Percentiles rank a stretch among this genome's conserved stretches.
These are phyloP conservation scores for Seira musarum DNA, from an alignment of 2,888 invertebrate genomes.

Conservation along the genomic window DNA sequence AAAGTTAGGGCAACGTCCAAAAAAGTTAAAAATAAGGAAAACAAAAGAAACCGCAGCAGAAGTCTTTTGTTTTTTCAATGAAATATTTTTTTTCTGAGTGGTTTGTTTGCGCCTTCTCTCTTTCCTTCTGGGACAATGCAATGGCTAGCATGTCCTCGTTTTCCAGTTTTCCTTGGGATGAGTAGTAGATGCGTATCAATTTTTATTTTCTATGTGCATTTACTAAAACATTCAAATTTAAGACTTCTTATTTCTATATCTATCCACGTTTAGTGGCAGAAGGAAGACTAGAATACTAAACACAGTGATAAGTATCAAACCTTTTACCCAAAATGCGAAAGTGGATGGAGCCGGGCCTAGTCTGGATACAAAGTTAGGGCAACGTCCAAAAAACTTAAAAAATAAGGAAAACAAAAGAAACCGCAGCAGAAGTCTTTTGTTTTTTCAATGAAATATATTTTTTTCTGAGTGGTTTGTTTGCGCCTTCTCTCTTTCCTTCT, in stretches of 20 bases:
- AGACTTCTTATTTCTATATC: no score
- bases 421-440: not conserved
- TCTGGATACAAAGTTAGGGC: not conserved
- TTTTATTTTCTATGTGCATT: no score
- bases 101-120: not conserved
- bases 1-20: not conserved
- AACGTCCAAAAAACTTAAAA: not conserved
- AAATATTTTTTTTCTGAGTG: not conserved
- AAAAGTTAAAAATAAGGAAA: not conserved
- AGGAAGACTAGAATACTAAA: no score
- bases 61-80: not conserved
- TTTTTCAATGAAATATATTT: conserved; percentile 1
- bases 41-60: not conserved
- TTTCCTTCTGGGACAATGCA: not conserved
- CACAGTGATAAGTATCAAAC: no score
- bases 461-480: not conserved
- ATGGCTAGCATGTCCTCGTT: no score
- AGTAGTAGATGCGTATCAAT: no score
- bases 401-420: not conserved
- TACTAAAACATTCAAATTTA: no score
- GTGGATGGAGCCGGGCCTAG: not conserved
- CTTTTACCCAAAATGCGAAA: no score
- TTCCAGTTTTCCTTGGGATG: no score
- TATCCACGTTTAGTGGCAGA: no score
- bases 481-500: not conserved